Evolutionary conservation across 2,888 invertebrate species (phyloP).

Genomic region (Rhopalosiphum nymphaeae): DNA sequence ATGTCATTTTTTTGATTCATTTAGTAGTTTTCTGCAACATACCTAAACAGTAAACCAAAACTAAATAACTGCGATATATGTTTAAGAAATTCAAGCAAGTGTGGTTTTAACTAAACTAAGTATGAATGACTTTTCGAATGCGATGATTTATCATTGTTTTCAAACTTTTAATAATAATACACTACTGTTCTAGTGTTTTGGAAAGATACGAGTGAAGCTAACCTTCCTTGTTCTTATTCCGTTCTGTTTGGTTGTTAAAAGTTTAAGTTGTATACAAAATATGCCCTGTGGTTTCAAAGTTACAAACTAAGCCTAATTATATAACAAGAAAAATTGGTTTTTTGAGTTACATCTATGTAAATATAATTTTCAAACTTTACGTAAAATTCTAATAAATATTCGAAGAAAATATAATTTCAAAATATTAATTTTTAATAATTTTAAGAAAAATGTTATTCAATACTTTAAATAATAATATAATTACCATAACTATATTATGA

Average conservation of each 20-base stretch:
- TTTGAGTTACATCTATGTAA: not conserved
- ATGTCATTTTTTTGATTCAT: not conserved
- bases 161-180: not conserved
- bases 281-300: not conserved
- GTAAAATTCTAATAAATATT: not conserved
- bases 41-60: not conserved
- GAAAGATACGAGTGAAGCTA: not conserved
- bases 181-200: not conserved
- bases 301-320: not conserved
- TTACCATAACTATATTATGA: not conserved
- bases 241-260: not conserved
- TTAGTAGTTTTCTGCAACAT: not conserved
- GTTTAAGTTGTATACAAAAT: not conserved
- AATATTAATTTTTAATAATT: not conserved
- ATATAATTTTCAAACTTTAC: not conserved
- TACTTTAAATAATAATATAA: not conserved
- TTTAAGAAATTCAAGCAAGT: not conserved
- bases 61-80: not conserved
- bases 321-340: not conserved
- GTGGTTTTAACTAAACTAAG: not conserved
- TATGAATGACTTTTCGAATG: not conserved
- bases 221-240: not conserved
- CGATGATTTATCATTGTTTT: not conserved
- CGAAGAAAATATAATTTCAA: not conserved
- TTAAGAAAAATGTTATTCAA: not conserved